Evolutionary conservation across 2,888 invertebrate species (phyloP), one percentile per base, ranked within the genome.

Genomic region (Eretmocerus hayati): DNA sequence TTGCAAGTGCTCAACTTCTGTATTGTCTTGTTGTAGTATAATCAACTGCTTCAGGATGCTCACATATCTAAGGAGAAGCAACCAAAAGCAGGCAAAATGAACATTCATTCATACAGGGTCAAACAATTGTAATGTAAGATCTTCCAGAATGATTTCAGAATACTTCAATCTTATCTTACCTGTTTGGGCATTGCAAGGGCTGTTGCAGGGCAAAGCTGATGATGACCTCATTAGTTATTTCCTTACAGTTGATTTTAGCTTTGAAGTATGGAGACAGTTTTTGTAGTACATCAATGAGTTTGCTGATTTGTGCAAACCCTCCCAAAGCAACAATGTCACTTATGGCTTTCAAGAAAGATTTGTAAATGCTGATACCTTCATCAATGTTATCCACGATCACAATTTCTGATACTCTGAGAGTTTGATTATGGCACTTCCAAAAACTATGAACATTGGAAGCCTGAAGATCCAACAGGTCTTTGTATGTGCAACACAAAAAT

Each of bases 281-380:
- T 55, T 75, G 74, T 19, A 80, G 78, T 42, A 81, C 74, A 61
- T 83, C 82, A 51, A 85, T 74, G 43, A 80, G 64, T 66, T 76
- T 78, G 54, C 81, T 78, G 46, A 85, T 81, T 58, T 82, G 80
- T 36, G 74, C 65, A 62, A 86, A 85, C 30, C 85, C 87, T 62
- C 83, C 80, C 54, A 85, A 75, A 58, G 84, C 83, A 62, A 83
- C 81, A 54, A 85, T 77, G 76, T 86, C 83, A 69, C 85, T 85
- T 66, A 85, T 76, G 59, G 80, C 78, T 70, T 81, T 75, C 38
- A 84, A 77, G 74, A 87, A 87, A 66, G 78, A 79, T 67, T 79
- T 83, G 66, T 84, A 86, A 53, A 84, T 76, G 64, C 79, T 77
- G 63, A 85, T 79, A 71, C 79, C 81, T 71, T 87, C 87, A 62